Evolutionary conservation across 2,888 invertebrate species (phyloP).

Genomic region (Saturnia pavonia): DNA sequence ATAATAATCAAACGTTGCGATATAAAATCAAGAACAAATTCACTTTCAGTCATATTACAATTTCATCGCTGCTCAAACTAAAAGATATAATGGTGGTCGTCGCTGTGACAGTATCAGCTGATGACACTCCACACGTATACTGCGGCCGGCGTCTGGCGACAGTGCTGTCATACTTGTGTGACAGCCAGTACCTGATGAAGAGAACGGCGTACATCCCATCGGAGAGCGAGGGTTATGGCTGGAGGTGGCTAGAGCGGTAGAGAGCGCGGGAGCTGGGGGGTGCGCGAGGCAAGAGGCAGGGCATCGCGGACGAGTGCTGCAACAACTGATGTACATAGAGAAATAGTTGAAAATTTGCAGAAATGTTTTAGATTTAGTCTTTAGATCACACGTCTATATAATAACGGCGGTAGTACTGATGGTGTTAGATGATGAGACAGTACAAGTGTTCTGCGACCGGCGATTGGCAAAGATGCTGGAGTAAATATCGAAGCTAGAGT

Average conservation of each 20-base stretch:
- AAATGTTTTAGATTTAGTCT: not conserved
- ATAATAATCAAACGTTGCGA: not conserved
- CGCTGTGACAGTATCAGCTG: not conserved
- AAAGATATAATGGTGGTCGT: not conserved
- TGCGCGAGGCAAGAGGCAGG: constrained; percentile 26
- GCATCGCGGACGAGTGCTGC: constrained; percentile 35
- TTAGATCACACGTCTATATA: not conserved
- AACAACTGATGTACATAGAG: constrained; percentile 27
- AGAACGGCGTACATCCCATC: not conserved
- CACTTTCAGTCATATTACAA: not conserved
- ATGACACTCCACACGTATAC: not conserved
- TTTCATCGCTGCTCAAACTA: not conserved
- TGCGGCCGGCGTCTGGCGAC: constrained; percentile 30
- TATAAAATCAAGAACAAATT: not conserved
- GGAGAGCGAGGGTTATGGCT: constrained; percentile 19
- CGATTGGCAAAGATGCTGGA: not conserved
- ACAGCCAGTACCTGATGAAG: constrained; percentile 15
- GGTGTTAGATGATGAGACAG: not conserved
- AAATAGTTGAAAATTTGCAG: constrained; percentile 24
- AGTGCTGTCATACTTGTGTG: constrained; percentile 33
- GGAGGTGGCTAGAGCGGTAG: not conserved
- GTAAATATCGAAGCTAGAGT: not conserved
- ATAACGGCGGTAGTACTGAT: not conserved
- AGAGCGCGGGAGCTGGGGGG: not conserved
- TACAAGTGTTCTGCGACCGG: not conserved